A percentile compares a stretch with the other conserved stretches of the same genome.
phyloP scores from a whole-genome alignment of 2,113 vertebrate genomes.

The Phrynosoma blainvillii region DNA sequence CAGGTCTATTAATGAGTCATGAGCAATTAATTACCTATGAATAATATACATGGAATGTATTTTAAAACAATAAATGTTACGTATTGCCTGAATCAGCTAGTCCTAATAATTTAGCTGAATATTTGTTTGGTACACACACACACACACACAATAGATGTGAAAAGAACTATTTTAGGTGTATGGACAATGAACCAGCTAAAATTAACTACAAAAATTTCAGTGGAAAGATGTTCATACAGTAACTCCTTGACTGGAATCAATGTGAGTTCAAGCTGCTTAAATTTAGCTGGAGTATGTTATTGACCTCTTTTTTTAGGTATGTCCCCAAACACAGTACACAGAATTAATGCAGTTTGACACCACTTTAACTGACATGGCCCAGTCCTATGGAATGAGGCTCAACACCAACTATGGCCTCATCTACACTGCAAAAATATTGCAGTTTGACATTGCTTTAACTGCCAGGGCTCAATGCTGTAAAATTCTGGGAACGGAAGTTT shows the following conservation, averaged over 20 bases:
- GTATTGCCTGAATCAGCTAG: background rate
- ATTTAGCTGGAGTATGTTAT: background rate
- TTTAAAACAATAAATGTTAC: background rate
- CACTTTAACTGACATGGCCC: too few relatives aligned
- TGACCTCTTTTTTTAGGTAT: background rate
- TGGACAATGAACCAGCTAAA: background rate
- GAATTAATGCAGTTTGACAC: background rate
- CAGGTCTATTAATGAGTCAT: background rate
- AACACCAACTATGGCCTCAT: too few relatives aligned
- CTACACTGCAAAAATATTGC: too few relatives aligned
- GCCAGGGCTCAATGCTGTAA: too few relatives aligned
- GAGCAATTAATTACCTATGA: slow-evolving; percentile 1
- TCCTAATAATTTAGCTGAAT: background rate
- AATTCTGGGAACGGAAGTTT: too few relatives aligned
- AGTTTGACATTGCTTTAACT: too few relatives aligned
- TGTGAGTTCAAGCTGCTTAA: background rate
- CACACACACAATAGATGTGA: background rate
- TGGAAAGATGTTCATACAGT: background rate
- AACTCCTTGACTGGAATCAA: background rate
- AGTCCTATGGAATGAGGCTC: too few relatives aligned
- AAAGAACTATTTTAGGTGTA: background rate
- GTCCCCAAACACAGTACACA: background rate
- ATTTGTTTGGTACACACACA: background rate
- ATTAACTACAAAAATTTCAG: background rate
- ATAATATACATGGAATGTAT: slow-evolving; percentile 15